Evolutionary conservation across 2,113 vertebrate species (phyloP).

Genomic region (Vicugna pacos): DNA sequence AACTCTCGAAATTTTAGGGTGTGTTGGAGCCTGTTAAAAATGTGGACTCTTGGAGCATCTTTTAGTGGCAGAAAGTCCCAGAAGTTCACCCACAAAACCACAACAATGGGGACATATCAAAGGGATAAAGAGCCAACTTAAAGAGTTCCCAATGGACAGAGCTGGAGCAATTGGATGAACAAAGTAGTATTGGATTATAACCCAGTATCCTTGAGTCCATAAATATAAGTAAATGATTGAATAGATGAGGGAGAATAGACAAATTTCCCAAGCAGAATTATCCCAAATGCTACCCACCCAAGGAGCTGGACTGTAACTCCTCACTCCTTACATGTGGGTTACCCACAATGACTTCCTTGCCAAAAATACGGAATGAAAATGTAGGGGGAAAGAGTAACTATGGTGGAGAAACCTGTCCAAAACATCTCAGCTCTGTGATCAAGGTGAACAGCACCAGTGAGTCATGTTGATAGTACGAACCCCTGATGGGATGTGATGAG

Average conservation of each 20-base stretch:
- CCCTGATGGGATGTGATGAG: background rate
- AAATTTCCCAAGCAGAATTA: background rate
- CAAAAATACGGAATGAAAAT: background rate
- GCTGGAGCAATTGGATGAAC: background rate
- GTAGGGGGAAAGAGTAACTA: background rate
- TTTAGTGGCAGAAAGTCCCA: background rate
- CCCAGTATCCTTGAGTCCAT: background rate
- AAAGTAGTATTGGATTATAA: background rate
- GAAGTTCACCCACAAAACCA: background rate
- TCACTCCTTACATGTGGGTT: background rate
- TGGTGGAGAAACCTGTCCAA: background rate
- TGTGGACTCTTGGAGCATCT: background rate
- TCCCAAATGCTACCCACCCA: background rate
- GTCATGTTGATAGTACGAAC: too few relatives aligned
- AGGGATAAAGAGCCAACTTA: background rate
- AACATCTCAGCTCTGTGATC: background rate
- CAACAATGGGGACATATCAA: background rate
- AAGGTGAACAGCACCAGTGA: background rate
- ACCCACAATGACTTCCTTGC: background rate
- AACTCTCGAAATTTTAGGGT: slow-evolving; percentile 36
- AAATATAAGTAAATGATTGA: background rate
- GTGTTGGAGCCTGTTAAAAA: background rate
- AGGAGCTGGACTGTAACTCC: background rate
- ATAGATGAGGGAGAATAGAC: background rate
- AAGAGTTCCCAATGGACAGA: background rate